A percentile compares a stretch with the other conserved stretches of the same genome.
These are phyloP conservation scores for Falco cherrug DNA, from an alignment of 2,797 vertebrate species.

Conservation along the genomic window DNA sequence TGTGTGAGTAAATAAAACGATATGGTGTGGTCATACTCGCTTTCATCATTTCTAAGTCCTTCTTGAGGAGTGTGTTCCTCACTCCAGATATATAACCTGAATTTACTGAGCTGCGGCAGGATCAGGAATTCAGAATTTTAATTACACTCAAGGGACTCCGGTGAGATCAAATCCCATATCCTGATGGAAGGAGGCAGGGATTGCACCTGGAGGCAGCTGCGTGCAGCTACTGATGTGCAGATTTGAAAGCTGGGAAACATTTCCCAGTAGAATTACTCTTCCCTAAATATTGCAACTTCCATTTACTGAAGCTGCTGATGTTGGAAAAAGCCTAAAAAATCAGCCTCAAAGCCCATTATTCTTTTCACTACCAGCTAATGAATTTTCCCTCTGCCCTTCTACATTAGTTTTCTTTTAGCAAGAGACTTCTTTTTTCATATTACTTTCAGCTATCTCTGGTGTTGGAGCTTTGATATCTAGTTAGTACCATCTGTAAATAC, in stretches of 20 bases:
- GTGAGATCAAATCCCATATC: constrained; percentile 34
- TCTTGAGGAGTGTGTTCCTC: not conserved
- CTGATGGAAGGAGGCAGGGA: not conserved
- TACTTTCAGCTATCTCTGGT: constrained; percentile 17
- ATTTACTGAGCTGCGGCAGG: not conserved
- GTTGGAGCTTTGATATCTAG: constrained; percentile 46
- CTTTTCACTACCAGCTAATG: constrained; percentile 2
- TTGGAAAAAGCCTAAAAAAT: not conserved
- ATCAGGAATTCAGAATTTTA: constrained; percentile 32
- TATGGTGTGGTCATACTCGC: not conserved
- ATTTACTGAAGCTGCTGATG: not conserved
- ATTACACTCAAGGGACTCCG: constrained; percentile 31
- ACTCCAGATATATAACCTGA: not conserved
- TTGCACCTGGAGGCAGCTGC: constrained; percentile 9
- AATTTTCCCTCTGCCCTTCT: constrained; percentile 48
- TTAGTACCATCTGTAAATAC: constrained; percentile 31
- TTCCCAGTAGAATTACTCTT: constrained; percentile 20
- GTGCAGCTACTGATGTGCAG: constrained; percentile 28
- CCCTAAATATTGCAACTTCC: constrained; percentile 23
- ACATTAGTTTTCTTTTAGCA: constrained; percentile 22
- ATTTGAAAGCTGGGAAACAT: constrained; percentile 2
- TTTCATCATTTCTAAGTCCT: not conserved
- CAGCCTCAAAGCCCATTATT: not conserved
- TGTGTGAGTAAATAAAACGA: not conserved
- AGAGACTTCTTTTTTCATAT: not conserved